Evolutionary conservation across 2,888 invertebrate genomes (phyloP).

Genomic region (Scaptomyza tumidula): DNA sequence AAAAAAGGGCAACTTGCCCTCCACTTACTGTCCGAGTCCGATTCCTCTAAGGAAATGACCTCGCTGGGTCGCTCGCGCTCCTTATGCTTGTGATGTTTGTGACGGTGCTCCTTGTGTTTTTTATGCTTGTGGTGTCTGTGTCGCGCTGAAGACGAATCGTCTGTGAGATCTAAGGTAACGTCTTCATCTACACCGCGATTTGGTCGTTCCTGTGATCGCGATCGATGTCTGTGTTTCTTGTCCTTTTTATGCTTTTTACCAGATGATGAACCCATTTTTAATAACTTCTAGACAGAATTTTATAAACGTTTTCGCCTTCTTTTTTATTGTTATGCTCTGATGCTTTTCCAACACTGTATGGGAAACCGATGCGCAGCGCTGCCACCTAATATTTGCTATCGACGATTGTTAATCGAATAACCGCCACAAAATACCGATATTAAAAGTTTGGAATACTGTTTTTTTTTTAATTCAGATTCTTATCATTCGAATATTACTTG

Average conservation of each 20-base stretch:
- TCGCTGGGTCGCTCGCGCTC: slow-evolving; percentile 67
- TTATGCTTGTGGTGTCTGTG: slow-evolving; percentile 69
- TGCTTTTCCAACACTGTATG: slow-evolving; percentile 41
- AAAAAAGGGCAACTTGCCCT: not conserved
- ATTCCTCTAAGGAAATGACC: slow-evolving; percentile 81
- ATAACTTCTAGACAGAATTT: slow-evolving; percentile 22
- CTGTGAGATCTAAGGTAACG: slow-evolving; percentile 62
- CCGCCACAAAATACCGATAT: not conserved
- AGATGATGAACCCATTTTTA: slow-evolving; percentile 83
- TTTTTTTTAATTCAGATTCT: not conserved
- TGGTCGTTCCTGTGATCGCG: slow-evolving; percentile 65
- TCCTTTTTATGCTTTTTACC: slow-evolving; percentile 84
- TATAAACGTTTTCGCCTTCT: slow-evolving; percentile 58
- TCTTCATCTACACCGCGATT: slow-evolving; percentile 54
- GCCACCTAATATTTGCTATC: not conserved
- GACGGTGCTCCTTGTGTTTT: slow-evolving; percentile 76
- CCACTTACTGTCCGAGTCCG: slow-evolving; percentile 84
- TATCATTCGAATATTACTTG: slow-evolving; percentile 1
- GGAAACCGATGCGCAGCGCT: not conserved
- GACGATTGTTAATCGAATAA: slow-evolving; percentile 1
- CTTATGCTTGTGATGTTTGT: slow-evolving; percentile 68
- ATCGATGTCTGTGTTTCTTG: slow-evolving; percentile 81
- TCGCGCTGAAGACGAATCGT: slow-evolving; percentile 69
- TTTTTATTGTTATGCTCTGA: slow-evolving; percentile 31
- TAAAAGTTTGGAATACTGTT: too few species aligned